A percentile compares a stretch with the other conserved stretches of the same genome.
phyloP scores from a whole-genome alignment of 2,797 vertebrate genomes.

The Bovichtus diacanthus region DNA sequence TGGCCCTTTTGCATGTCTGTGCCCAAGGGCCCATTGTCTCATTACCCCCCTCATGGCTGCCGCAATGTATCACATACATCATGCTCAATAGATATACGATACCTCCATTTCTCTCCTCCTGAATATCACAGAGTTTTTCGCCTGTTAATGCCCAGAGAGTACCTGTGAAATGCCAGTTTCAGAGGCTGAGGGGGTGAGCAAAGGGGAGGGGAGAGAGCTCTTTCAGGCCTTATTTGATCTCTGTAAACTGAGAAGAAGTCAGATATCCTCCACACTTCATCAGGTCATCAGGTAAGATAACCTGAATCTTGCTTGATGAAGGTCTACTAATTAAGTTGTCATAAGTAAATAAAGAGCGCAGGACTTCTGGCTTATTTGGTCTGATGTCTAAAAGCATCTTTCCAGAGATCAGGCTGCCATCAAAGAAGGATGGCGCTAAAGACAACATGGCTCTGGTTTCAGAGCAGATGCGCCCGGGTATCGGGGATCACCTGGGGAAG shows the following conservation, averaged over 20 bases:
- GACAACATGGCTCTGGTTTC: conserved; percentile 61
- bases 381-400: background rate
- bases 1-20: too few species aligned
- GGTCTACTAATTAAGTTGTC: background rate
- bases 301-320: background rate
- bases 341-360: background rate
- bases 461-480: conserved; percentile 70
- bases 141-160: conserved; percentile 6
- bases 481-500: conserved; percentile 68
- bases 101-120: conserved; percentile 11
- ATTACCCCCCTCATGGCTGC: background rate
- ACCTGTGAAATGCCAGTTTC: conserved; percentile 14
- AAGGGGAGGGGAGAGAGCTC: background rate
- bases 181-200: conserved; percentile 17
- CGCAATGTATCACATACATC: conserved; percentile 36
- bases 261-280: background rate
- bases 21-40: too few species aligned
- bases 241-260: conserved; percentile 4
- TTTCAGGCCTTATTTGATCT: conserved; percentile 10
- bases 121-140: conserved; percentile 3
- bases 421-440: conserved; percentile 1
- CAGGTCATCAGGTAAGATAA: conserved; percentile 5
- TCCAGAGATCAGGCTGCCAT: conserved; percentile 31
- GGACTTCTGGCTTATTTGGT: background rate
- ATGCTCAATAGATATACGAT: conserved; percentile 23